Base-by-base conservation (phyloP, 1,140 invertebrate genomes). In the Grapholita molesta region DNA sequence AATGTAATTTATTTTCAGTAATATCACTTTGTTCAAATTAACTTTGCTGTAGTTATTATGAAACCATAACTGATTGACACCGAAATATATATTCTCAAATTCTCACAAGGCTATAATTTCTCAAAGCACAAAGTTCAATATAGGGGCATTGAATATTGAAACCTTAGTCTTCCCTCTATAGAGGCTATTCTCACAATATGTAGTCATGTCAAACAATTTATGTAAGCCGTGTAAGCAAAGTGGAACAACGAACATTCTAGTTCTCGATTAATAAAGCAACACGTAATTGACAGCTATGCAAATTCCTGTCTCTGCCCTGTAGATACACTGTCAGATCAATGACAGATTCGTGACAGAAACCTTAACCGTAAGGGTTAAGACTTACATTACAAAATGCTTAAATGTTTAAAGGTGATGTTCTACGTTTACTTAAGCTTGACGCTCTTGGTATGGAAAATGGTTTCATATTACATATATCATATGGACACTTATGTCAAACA, bases 261-360 rank as follows among this genome's bases (percentile, higher is more conserved):
- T 32, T 42, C 11, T 23, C 25, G 21, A 30, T 35, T 32, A 66
- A 66, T 66, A 42, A 66, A 35, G 5, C 23, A 35, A 33, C 25
- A 21, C 32, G 25, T 66, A 38, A 42, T 38, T 66, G 33, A 38
- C 64, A 28, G 64, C 28, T 21, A 38, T 38, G 55, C 28, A 66
- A 66, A 66, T 66, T 48, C 42, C n/a, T 21, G 42, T 48, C 6
- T 21, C n/a, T 48, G 42, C 42, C 18, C 18, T 48, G 42, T 48
- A 48, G 42, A 21, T 48, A 48, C 42, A 7, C 42, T 9, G 42
- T 48, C 42, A 48, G 42, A 48, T 48, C 18, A 21, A 48, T 48
- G 42, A 48, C 42, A 48, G 42, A 48, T 18, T 21, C 18, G 42
- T 48, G 42, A 21, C 7, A 21, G 42, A 21, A 48, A 48, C 42